Conservation (phyloP, 2,113 vertebrate species). For the Natator depressus region DNA sequence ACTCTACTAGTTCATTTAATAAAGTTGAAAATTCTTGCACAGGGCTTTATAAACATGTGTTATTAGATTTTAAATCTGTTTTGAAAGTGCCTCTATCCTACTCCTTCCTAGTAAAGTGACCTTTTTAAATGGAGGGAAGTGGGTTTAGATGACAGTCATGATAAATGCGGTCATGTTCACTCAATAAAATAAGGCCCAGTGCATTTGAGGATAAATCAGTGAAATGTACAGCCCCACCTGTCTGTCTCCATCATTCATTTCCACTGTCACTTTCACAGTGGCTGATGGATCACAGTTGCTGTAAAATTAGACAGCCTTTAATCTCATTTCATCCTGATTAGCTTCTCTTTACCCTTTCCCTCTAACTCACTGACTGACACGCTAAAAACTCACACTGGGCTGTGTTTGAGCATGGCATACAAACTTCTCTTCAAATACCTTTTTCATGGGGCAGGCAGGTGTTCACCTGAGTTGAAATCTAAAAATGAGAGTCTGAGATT, state of each 20-base stretch:
- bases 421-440: constrained; percentile 85
- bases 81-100: constrained; percentile 84
- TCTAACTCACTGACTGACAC: constrained; percentile 96
- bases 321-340: constrained; percentile 99
- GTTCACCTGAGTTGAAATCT: constrained; percentile 51
- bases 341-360: constrained; percentile 94
- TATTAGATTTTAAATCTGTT: constrained; percentile 83
- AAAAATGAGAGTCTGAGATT: constrained; percentile 32
- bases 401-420: constrained; percentile 75
- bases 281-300: constrained; percentile 99
- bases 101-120: constrained; percentile 93
- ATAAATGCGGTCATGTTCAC: constrained; percentile 99
- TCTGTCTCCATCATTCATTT: constrained; percentile 99
- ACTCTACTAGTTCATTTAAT: constrained; percentile 58
- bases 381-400: constrained; percentile 85
- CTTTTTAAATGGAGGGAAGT: constrained; percentile 99
- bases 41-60: constrained; percentile 79
- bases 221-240: constrained; percentile 99
- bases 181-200: constrained; percentile 99
- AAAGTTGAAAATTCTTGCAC: constrained; percentile 76
- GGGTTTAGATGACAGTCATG: constrained; percentile 98
- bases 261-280: constrained; percentile 97
- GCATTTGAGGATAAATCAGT: constrained; percentile 99
- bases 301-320: constrained; percentile 99
- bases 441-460: constrained; percentile 62